Evolutionary conservation across 2,888 invertebrate genomes (phyloP).

Genomic region (Acanthosepion lycidas): DNA sequence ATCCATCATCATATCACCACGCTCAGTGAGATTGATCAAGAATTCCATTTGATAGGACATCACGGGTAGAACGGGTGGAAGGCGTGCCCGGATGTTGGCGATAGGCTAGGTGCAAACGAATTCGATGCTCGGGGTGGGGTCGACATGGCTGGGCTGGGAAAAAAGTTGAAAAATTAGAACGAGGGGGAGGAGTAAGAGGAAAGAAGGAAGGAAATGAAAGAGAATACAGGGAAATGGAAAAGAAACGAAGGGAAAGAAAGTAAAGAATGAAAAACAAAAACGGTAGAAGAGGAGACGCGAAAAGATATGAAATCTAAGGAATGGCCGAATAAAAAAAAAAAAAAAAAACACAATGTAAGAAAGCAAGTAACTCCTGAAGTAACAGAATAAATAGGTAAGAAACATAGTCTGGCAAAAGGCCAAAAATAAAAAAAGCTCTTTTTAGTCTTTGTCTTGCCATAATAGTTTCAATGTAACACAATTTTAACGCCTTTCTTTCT

Average conservation of each 20-base stretch:
- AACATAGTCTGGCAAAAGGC: no score
- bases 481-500: no score
- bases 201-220: background rate
- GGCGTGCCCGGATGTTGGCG: background rate
- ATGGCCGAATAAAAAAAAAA: no score
- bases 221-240: background rate
- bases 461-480: no score
- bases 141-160: background rate
- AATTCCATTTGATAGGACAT: slow-evolving; percentile 33
- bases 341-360: no score
- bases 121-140: background rate
- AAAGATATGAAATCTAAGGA: no score
- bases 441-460: no score
- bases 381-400: no score
- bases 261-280: background rate
- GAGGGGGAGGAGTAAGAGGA: background rate
- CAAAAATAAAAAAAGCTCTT: no score
- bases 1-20: slow-evolving; percentile 1
- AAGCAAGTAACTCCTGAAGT: no score
- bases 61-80: background rate
- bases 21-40: background rate
- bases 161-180: background rate
- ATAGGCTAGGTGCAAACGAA: background rate
- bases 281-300: background rate
- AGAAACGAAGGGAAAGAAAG: background rate